Percentiles rank a stretch among this genome's conserved stretches.
Conservation (phyloP, 2,797 vertebrate species). For the Nannoperca obscura region DNA sequence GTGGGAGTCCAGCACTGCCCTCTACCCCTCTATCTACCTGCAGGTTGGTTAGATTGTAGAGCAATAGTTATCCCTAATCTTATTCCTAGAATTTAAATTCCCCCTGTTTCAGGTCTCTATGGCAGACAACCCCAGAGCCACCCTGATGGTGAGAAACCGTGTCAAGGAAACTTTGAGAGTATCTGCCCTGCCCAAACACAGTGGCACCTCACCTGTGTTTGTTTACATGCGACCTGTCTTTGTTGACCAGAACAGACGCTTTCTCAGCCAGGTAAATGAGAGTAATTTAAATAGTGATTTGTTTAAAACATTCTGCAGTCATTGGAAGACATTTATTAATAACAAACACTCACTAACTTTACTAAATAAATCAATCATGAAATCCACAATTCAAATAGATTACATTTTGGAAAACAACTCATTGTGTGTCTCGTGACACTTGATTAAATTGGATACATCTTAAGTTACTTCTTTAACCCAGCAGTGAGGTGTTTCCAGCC, state of each 20-base stretch:
- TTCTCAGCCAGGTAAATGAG: slow-evolving; percentile 82
- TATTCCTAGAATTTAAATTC: neutral
- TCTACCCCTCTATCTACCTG: slow-evolving; percentile 89
- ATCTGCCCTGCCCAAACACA: slow-evolving; percentile 65
- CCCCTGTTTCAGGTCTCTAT: slow-evolving; percentile 59
- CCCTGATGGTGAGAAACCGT: slow-evolving; percentile 85
- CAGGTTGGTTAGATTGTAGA: slow-evolving; percentile 47
- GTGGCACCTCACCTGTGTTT: slow-evolving; percentile 82
- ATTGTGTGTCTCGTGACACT: slow-evolving; percentile 40
- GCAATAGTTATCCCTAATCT: neutral
- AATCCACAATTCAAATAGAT: slow-evolving; percentile 8
- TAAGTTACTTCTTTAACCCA: slow-evolving; percentile 58
- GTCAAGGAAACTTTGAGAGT: slow-evolving; percentile 87
- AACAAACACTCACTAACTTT: neutral
- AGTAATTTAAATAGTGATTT: slow-evolving; percentile 35
- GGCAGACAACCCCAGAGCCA: slow-evolving; percentile 69
- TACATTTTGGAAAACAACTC: slow-evolving; percentile 19
- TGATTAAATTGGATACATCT: slow-evolving; percentile 56
- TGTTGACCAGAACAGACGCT: slow-evolving; percentile 78
- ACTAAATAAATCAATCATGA: slow-evolving; percentile 17
- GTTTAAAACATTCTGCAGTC: neutral
- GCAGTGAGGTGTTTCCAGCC: slow-evolving; percentile 44
- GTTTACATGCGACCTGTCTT: slow-evolving; percentile 87
- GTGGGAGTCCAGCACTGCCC: slow-evolving; percentile 89
- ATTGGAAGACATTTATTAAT: neutral